Conservation (phyloP, 2,888 invertebrate genomes). For the Limulus polyphemus region DNA sequence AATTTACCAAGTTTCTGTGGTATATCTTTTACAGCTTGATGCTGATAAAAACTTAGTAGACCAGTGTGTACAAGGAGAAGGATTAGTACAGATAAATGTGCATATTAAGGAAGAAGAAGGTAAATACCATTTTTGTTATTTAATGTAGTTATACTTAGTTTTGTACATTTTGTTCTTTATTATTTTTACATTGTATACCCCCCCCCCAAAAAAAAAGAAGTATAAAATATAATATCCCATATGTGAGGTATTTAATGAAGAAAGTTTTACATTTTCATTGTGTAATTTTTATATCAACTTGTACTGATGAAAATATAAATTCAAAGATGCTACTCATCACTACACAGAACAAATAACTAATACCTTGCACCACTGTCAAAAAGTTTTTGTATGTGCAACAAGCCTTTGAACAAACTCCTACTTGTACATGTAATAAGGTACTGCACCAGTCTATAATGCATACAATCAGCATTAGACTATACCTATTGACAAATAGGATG, state of each 20-base stretch:
- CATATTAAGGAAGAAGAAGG: slow-evolving; percentile 16
- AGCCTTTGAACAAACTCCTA: too few relatives aligned
- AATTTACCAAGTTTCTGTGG: not conserved
- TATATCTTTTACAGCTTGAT: slow-evolving; percentile 51
- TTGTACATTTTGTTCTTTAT: not conserved
- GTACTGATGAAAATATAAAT: too few relatives aligned
- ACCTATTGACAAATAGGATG: too few relatives aligned
- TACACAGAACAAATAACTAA: too few relatives aligned
- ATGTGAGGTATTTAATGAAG: not conserved
- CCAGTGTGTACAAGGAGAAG: slow-evolving; percentile 51
- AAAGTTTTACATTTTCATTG: too few relatives aligned
- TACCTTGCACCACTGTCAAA: too few relatives aligned
- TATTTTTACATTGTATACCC: not conserved
- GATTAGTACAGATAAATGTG: slow-evolving; percentile 22
- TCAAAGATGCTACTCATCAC: too few relatives aligned
- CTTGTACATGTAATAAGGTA: too few relatives aligned
- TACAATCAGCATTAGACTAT: too few relatives aligned
- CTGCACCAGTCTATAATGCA: too few relatives aligned
- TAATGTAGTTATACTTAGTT: not conserved
- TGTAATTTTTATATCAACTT: too few relatives aligned
- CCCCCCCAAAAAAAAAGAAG: not conserved
- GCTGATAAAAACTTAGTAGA: slow-evolving; percentile 79
- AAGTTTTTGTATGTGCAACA: too few relatives aligned
- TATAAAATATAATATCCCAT: not conserved
- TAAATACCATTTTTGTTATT: slow-evolving; percentile 1